phyloP scores from a whole-genome alignment of 2,888 invertebrate species.

The Acanthosoma haemorrhoidale region DNA sequence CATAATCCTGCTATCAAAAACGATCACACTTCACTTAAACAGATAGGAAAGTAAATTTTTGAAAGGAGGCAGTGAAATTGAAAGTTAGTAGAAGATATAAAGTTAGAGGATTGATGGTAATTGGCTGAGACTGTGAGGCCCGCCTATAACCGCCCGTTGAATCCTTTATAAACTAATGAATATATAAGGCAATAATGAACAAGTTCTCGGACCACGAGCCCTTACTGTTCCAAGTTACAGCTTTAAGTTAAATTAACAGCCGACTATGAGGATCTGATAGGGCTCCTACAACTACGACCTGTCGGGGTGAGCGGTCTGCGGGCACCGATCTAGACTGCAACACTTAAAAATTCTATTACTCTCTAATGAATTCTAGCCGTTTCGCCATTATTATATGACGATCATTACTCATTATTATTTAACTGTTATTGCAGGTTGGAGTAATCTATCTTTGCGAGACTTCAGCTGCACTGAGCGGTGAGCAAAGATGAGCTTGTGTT shows the following conservation, averaged over 20 bases:
- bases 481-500: too few species aligned
- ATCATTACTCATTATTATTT: too few species aligned
- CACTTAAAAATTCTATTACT: too few species aligned
- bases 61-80: background rate
- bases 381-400: too few species aligned
- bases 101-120: background rate
- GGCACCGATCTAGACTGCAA: too few species aligned
- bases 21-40: background rate
- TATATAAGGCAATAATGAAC: constrained; percentile 23
- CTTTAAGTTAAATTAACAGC: background rate
- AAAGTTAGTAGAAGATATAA: background rate
- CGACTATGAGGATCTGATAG: background rate
- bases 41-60: background rate
- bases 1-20: too few species aligned
- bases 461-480: too few species aligned
- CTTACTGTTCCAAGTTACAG: background rate
- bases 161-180: constrained; percentile 26
- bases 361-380: too few species aligned
- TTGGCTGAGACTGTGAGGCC: too few species aligned
- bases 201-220: constrained; percentile 5
- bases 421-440: too few species aligned
- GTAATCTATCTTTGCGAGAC: too few species aligned
- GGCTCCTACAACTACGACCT: background rate
- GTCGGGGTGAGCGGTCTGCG: background rate
- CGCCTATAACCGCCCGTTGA: constrained; percentile 13